Percentiles rank a stretch among this genome's conserved stretches.
Conservation (phyloP, 92 coral and sea anemone genomes). For the Actinostola sp. region DNA sequence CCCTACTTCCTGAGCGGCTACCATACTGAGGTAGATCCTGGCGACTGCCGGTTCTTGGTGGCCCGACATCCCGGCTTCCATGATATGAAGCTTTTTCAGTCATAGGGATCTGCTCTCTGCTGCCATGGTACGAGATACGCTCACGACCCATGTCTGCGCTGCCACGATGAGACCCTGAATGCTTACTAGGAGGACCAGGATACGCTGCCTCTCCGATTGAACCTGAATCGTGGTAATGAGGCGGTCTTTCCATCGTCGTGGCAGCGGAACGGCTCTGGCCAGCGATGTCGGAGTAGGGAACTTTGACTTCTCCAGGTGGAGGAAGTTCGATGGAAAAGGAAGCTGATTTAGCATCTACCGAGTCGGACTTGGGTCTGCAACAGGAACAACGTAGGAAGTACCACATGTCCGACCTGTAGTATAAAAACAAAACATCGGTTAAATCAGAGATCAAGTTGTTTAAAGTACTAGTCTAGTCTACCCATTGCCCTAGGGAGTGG, state of each 20-base stretch:
- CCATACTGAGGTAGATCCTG: slow-evolving; percentile 28
- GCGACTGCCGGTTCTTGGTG: slow-evolving; percentile 33
- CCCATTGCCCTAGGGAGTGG: too few species aligned
- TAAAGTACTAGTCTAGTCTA: too few species aligned
- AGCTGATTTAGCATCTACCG: slow-evolving; percentile 27
- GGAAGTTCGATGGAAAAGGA: slow-evolving; percentile 52
- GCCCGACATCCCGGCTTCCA: slow-evolving; percentile 26
- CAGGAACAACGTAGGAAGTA: slow-evolving; percentile 29
- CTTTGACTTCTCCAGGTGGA: slow-evolving; percentile 37
- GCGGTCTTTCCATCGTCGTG: slow-evolving; percentile 32
- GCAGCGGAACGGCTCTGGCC: not conserved
- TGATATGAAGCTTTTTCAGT: slow-evolving; percentile 1
- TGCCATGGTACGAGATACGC: slow-evolving; percentile 13
- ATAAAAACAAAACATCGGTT: not conserved
- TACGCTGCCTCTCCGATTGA: slow-evolving; percentile 30
- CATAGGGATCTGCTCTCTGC: slow-evolving; percentile 17
- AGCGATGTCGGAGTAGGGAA: slow-evolving; percentile 28
- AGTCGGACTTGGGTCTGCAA: not conserved
- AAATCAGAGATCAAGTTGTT: not conserved
- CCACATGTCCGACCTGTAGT: slow-evolving; percentile 26
- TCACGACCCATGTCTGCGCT: too few species aligned
- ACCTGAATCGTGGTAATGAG: slow-evolving; percentile 21
- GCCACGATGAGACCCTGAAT: slow-evolving; percentile 31
- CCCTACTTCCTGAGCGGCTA: slow-evolving; percentile 32
- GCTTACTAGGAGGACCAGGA: slow-evolving; percentile 24